Evolutionary conservation across 2,797 vertebrate genomes (phyloP).

Genomic region (Galagoides demidoff): DNA sequence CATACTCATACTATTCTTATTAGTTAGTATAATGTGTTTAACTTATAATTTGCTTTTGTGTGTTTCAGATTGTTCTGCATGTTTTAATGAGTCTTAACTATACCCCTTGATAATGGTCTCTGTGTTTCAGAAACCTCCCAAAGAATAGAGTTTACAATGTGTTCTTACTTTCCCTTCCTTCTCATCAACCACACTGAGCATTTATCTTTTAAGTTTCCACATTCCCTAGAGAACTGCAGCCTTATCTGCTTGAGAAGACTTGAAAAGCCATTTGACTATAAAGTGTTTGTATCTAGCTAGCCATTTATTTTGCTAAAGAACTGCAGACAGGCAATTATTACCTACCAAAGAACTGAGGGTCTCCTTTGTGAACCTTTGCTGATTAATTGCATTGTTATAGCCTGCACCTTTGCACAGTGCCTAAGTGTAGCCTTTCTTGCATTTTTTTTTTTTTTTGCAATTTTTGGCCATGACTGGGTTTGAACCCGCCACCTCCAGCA

Average conservation of each 20-base stretch:
- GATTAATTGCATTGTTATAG: background rate
- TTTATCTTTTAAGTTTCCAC: constrained; percentile 37
- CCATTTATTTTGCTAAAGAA: constrained; percentile 39
- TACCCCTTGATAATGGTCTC: constrained; percentile 19
- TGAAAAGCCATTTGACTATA: constrained; percentile 50
- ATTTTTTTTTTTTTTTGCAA: too few relatives aligned
- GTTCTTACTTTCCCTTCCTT: constrained; percentile 47
- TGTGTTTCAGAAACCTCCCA: constrained; percentile 31
- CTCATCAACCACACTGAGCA: background rate
- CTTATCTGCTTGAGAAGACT: constrained; percentile 24
- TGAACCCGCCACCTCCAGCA: too few relatives aligned
- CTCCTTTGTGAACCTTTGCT: constrained; percentile 29
- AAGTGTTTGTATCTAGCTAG: constrained; percentile 10
- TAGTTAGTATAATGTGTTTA: constrained; percentile 50
- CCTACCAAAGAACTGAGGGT: background rate
- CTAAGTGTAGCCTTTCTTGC: background rate
- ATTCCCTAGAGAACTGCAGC: constrained; percentile 15
- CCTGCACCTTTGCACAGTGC: background rate
- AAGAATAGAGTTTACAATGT: constrained; percentile 31
- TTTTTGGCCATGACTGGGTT: too few relatives aligned
- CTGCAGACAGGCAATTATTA: constrained; percentile 1
- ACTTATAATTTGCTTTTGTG: constrained; percentile 23
- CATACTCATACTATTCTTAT: constrained; percentile 18
- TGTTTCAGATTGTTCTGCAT: constrained; percentile 14
- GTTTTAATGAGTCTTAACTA: constrained; percentile 52